Base-by-base conservation (phyloP, 2,797 vertebrate genomes). In the Mastacembelus armatus region DNA sequence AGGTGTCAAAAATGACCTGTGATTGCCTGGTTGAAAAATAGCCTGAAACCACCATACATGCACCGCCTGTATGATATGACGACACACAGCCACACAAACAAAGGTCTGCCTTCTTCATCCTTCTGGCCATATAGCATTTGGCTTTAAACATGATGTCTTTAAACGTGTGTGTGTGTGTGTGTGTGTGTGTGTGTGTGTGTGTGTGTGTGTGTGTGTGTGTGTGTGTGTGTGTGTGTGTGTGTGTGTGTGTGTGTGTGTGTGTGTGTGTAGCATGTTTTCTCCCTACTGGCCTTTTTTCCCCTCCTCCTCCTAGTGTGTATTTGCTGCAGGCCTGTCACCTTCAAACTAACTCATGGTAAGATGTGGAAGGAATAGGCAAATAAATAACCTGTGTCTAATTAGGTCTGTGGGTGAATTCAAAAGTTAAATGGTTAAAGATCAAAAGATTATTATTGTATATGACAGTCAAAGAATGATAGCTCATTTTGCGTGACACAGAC, bases 91-190 rank as follows among this genome's bases (percentile, higher is more conserved):
- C 21, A 38, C 27, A 35, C 24, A 64, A 77, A 77, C 59, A 36
- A 74, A 76, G 45, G 19, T 67, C 70, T 22, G 42, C 15, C 45
- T 51, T 36, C 40, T 47, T 42, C 39, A n/a, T 70, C 80, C 78
- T 57, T 66, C 75, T 77, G 80, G 56, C 49, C n/a, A n/a, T 62
- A 22, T 57, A 77, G 80, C 89, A 91, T 80, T 87, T 87, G 78
- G 83, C 81, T 73, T 78, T 47, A 79, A 84, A 78, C 66, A 67
- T 56, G 72, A 40, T 55, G 49, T 66, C 49, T n/a, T 40, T 36
- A 47, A n/a, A n/a, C n/a, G n/a, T n/a, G n/a, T n/a, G n/a, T n/a
- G n/a, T n/a, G n/a, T n/a, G n/a, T n/a, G n/a, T n/a, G n/a, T n/a
- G n/a, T n/a, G n/a, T n/a, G n/a, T n/a, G n/a, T n/a, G n/a, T n/a